phyloP scores from a whole-genome alignment of 2,888 invertebrate genomes.

The Exocentrus adspersus region DNA sequence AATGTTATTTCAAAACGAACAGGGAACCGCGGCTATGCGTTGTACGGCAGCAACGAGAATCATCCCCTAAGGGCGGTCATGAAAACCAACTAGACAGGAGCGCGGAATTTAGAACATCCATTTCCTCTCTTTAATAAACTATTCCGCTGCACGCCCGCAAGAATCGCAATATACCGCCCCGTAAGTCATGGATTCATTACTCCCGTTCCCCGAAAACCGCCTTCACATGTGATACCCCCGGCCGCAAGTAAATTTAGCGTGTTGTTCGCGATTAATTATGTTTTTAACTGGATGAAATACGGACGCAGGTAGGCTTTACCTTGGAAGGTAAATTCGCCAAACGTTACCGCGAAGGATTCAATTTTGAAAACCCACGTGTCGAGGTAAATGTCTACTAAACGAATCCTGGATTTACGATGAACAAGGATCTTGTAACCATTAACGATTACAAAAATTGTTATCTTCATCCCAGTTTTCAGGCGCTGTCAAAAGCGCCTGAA shows the following conservation, averaged over 20 bases:
- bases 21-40: no score
- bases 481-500: not conserved
- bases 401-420: no score
- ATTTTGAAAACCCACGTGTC: no score
- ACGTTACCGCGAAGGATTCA: no score
- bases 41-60: no score
- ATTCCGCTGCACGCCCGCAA: not conserved
- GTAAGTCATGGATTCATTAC: not conserved
- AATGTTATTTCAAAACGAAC: no score
- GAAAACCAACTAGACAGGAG: not conserved
- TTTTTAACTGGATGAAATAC: conserved; percentile 14
- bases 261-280: conserved; percentile 17
- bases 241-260: conserved; percentile 9
- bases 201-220: not conserved
- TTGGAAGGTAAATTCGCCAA: conserved; percentile 2
- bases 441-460: no score
- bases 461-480: no score
- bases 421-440: no score
- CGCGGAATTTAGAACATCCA: not conserved
- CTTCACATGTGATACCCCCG: not conserved
- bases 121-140: not conserved
- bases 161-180: conserved; percentile 1
- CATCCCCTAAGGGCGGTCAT: no score
- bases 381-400: no score
- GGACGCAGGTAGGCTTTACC: not conserved